A percentile compares a stretch with the other conserved stretches of the same genome.
Conservation (phyloP, 2,888 invertebrate species). For the Eupithecia subfuscata region DNA sequence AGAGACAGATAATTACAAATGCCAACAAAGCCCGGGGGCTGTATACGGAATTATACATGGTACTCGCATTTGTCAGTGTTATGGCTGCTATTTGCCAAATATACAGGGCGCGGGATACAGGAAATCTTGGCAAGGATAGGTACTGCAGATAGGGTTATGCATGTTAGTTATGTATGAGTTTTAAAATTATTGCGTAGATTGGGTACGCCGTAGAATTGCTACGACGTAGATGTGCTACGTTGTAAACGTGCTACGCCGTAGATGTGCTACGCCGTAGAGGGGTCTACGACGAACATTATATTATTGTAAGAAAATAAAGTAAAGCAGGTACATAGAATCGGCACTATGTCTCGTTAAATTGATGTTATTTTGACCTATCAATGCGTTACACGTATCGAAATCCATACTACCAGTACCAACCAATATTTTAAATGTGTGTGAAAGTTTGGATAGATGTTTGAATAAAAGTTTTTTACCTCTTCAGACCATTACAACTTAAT, state of each 20-base stretch:
- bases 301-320: background rate
- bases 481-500: too few species aligned
- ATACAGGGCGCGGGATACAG: constrained; percentile 24
- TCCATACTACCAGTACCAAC: background rate
- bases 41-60: constrained; percentile 39
- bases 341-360: background rate
- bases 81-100: constrained; percentile 42
- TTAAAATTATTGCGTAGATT: constrained; percentile 11
- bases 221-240: constrained; percentile 1
- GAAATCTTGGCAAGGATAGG: constrained; percentile 23
- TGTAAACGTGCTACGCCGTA: background rate
- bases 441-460: too few species aligned
- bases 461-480: too few species aligned
- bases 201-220: background rate
- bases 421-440: too few species aligned
- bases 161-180: constrained; percentile 17
- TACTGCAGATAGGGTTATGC: constrained; percentile 23
- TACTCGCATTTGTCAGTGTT: constrained; percentile 43
- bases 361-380: background rate
- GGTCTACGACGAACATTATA: background rate
- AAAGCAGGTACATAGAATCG: background rate
- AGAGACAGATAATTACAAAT: constrained; percentile 32
- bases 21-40: constrained; percentile 22
- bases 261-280: background rate
- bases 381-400: background rate